These are phyloP conservation scores for Genyomyrus donnyi DNA, from an alignment of 2,113 vertebrate species.

Conservation along the genomic window DNA sequence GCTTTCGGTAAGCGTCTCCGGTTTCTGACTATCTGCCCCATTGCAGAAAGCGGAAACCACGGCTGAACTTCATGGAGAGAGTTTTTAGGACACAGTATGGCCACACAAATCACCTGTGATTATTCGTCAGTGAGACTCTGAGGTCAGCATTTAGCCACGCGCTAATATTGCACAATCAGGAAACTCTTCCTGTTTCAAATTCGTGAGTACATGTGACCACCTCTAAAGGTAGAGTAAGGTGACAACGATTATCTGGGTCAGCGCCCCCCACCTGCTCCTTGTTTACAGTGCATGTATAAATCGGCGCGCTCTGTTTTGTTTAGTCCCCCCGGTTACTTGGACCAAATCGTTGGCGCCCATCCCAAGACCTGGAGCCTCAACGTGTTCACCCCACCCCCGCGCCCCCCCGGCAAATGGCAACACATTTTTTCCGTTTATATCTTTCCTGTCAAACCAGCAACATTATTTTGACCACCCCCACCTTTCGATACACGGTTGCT, in stretches of 20 bases:
- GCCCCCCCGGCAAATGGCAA: not conserved
- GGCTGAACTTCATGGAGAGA: constrained; percentile 3
- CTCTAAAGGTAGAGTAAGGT: not conserved
- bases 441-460: not conserved
- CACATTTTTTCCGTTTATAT: not conserved
- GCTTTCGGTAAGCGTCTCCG: not conserved
- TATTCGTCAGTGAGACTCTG: not conserved
- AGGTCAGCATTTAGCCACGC: not conserved
- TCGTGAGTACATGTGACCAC: not conserved
- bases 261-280: not conserved
- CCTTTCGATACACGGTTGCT: not conserved
- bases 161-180: not conserved
- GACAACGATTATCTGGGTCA: not conserved
- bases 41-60: not conserved
- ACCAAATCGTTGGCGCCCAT: not conserved
- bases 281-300: not conserved
- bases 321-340: not conserved
- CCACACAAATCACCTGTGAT: not conserved
- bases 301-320: not conserved
- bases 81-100: not conserved
- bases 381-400: not conserved
- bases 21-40: too few relatives aligned
- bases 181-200: not conserved
- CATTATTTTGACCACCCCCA: not conserved
- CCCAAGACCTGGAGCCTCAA: not conserved